Percentiles rank a stretch among this genome's conserved stretches.
These are phyloP conservation scores for Rhinichthys osculus DNA, from an alignment of 2,797 vertebrate genomes.

Conservation along the genomic window DNA sequence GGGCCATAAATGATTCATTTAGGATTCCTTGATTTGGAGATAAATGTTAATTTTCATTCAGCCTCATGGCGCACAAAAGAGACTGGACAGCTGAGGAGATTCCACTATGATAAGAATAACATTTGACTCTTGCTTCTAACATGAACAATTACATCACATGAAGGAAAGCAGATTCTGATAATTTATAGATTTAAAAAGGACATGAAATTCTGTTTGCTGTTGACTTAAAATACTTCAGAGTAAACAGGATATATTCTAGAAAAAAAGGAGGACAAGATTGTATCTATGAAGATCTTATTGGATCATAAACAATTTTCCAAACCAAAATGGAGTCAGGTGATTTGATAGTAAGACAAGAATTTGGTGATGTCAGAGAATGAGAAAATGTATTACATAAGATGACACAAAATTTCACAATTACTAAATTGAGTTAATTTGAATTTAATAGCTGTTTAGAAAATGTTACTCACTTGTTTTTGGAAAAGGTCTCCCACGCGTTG, in stretches of 20 bases:
- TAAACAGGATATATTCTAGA: conserved; percentile 3
- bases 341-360: no score
- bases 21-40: conserved; percentile 68
- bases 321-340: no score
- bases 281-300: neutral
- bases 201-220: neutral
- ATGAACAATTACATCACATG: neutral
- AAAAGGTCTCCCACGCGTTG: conserved; percentile 97
- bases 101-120: neutral
- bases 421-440: neutral
- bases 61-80: conserved; percentile 34
- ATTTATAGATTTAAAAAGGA: neutral
- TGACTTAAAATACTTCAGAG: neutral
- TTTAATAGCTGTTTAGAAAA: neutral
- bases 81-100: neutral
- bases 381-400: neutral
- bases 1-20: conserved; percentile 72
- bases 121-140: neutral
- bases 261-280: neutral
- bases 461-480: conserved; percentile 90
- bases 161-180: neutral
- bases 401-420: neutral
- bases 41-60: neutral
- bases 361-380: neutral
- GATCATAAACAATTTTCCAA: neutral